Base-by-base conservation (phyloP, 30 jellyfish, hydroid and myxozoan species). In the Cassiopea andromeda region DNA sequence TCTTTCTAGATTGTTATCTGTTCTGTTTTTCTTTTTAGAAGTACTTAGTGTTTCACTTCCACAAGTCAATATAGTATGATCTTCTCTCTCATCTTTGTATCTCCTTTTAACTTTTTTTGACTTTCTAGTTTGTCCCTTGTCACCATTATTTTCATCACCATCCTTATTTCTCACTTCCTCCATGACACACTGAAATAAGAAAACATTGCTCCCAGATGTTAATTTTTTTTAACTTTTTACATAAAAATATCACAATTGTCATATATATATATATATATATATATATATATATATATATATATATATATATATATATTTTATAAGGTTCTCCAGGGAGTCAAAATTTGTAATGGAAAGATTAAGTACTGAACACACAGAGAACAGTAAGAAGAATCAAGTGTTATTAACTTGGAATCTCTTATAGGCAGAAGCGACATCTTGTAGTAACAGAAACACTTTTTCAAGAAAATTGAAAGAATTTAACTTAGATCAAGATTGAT, bases 391-490 rank as follows among this genome's bases (percentile, higher is more conserved):
- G 46, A 59, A 67, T 61, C 75, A 50, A 78, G 87, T 76, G 43
- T 76, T 76, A 78, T 57, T 78, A 10, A 78, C 87, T 7, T 78
- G 77, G 87, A 78, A 78, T 78, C 87, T 78, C n/a, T 78, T 78
- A 50, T 18, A 76, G n/a, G 13, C 80, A 80, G 80, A 80, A 75
- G 79, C 79, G 14, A 80, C 60, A 44, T 57, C 79, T 1, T 80
- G 67, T 67, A 9, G 19, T 1, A 67, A 60, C 79, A 80, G 38
- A 80, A 44, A 44, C 67, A 80, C 60, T 50, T 78, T 78, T 78
- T 75, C 76, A 78, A 78, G 87, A 43, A 78, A 78, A 78, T 78
- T 57, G 44, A 78, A 78, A 57, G 69, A 54, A 19, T 78, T 77
- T 78, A 78, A 78, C 14, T 38, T 78, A 47, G 77, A 78, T 27